A percentile compares a stretch with the other conserved stretches of the same genome.
phyloP scores from a whole-genome alignment of 2,113 vertebrate species.

The Sminthopsis crassicaudata region DNA sequence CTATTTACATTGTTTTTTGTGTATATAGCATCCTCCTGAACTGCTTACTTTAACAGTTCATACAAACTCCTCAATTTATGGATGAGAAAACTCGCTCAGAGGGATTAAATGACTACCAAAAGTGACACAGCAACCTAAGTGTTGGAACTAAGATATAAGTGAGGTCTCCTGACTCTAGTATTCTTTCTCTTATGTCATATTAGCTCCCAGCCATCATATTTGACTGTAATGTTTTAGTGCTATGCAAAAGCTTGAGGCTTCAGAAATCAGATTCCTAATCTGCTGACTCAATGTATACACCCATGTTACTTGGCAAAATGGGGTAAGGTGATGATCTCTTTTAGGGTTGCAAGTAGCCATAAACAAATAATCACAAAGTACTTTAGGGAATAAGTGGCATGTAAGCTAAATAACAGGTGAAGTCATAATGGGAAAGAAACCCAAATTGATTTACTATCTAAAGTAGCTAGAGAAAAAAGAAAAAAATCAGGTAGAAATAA shows the following conservation, averaged over 20 bases:
- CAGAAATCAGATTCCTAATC: not conserved
- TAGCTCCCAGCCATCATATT: not conserved
- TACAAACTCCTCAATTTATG: not conserved
- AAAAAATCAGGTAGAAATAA: conserved; percentile 20
- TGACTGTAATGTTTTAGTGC: not conserved
- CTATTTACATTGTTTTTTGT: not conserved
- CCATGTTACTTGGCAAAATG: not conserved
- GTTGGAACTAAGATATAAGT: not conserved
- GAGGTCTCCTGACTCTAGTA: not conserved
- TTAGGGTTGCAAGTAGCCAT: conserved; percentile 5
- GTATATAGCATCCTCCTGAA: not conserved
- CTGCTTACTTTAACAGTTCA: not conserved
- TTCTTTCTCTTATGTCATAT: not conserved
- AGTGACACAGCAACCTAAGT: not conserved
- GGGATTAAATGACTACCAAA: not conserved
- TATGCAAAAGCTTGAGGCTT: not conserved
- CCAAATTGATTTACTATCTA: not conserved
- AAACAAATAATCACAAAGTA: not conserved
- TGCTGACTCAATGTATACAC: conserved; percentile 20
- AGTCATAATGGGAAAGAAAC: not conserved
- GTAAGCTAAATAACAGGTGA: conserved; percentile 24
- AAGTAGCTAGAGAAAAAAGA: conserved; percentile 17
- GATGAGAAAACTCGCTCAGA: not conserved
- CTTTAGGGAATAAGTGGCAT: not conserved
- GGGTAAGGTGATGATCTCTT: not conserved